Evolutionary conservation across 2,888 invertebrate genomes (phyloP), one percentile per base, ranked within the genome.

Genomic region (Tribolium freemani): DNA sequence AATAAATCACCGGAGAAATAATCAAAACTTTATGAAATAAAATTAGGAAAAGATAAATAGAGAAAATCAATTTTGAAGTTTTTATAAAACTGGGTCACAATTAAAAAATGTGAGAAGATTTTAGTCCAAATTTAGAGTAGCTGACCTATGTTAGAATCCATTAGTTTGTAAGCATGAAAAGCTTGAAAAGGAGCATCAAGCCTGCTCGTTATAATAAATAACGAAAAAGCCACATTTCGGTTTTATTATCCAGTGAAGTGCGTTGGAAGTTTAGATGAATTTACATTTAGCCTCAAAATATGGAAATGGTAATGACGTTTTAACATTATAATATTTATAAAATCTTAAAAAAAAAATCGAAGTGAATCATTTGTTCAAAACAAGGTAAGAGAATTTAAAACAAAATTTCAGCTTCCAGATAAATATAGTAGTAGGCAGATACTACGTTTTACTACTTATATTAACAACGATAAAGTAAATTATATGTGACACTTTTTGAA

Each of bases 1-100:
- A 30, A 56, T 63, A 63, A 63, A 63, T 63, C 63, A 63, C 46
- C 20, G 9, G 11, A 56, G 31, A 56, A 38, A n/a, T 38, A 8
- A 38, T 38, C 38, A 38, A 38, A 38, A 38, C n/a, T 38, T 26
- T 26, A 26, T 26, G 26, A 26, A 26, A 26, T 26, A 3, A 26
- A 26, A 0, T 5, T 26, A 5, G 26, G 38, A 38, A 38, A 38
- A 38, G 0, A 38, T 38, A 38, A 6, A 38, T 8, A 38, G 26
- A 26, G 5, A 3, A 26, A 26, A 26, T n/a, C 26, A 9, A 38
- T 38, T 8, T 38, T 38, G 8, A 1, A n/a, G 38, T 26, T 3
- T 5, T 26, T 3, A 3, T 3, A 38, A 38, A 38, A 38, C 9
- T 38, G 8, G 38, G 8, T 38, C 38, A 38, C 6, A 38, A 38